Evolutionary conservation across 1,140 invertebrate species (phyloP), one percentile per base, ranked within the genome.

Genomic region (Drosophila tani): DNA sequence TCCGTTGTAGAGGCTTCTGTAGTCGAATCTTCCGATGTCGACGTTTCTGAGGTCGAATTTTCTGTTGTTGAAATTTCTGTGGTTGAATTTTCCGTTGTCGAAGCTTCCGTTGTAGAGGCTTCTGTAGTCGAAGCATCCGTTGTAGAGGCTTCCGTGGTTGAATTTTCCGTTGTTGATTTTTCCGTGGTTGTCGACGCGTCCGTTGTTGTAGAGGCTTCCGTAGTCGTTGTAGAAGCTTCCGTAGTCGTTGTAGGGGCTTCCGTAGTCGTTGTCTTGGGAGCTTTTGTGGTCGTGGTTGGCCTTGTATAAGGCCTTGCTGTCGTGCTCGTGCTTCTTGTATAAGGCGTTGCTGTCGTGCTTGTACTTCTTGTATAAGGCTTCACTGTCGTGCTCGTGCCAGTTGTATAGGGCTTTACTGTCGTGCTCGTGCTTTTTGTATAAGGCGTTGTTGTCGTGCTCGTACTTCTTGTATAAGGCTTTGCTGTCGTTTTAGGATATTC

Each of bases 1-100:
- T 27, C 27, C 40, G 53, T 53, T 53, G 69, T 58, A 11, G 38
- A 29, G 21, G 41, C 5, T 17, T n/a, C 27, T 15, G 65, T 12
- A 11, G 57, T 24, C 27, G 27, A 27, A 27, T n/a, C n/a, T n/a
- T n/a, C n/a, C n/a, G n/a, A n/a, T n/a, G 57, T 24, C 27, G 27
- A 27, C 6, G 27, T 6, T 27, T 27, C 27, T 27, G 27, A 6
- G 27, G 27, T 27, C 3, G 27, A 29, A 29, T 6, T 5, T 29
- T n/a, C 27, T 14, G 56, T 15, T 17, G 57, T 24, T 6, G 27
- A 29, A 29, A 6, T 29, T 6, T 29, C 27, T 6, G 27, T 29
- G 6, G 27, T 29, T 29, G 27, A 29, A 29, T 6, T 29, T 29
- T 45, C 41, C 15, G 67, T 29, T 1, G 27, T 9, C n/a, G 43